Evolutionary conservation across 2,888 invertebrate genomes (phyloP).

Genomic region (Machimus atricapillus): DNA sequence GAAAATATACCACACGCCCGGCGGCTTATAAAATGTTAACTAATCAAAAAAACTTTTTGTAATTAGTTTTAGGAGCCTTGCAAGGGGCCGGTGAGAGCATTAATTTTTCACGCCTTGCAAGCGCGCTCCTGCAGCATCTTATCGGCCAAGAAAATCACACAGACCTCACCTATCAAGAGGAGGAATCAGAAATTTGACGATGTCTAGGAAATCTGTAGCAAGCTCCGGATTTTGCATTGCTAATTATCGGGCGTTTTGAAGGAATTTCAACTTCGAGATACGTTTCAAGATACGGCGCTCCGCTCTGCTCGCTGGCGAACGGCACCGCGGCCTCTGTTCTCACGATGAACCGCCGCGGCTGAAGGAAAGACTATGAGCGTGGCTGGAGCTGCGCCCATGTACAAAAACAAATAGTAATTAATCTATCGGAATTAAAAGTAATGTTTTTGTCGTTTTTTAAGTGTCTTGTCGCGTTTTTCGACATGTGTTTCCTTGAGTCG

Average conservation of each 20-base stretch:
- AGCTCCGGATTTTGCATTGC: conserved; percentile 2
- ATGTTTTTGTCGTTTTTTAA: conserved; percentile 16
- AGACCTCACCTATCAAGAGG: background rate
- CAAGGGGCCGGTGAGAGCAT: background rate
- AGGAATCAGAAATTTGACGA: background rate
- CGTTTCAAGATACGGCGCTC: background rate
- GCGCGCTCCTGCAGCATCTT: background rate
- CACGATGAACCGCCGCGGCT: background rate
- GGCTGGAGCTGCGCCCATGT: conserved; percentile 4
- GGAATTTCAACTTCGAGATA: conserved; percentile 7
- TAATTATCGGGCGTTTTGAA: conserved; percentile 17
- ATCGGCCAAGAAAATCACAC: background rate
- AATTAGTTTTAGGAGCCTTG: conserved; percentile 8
- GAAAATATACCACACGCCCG: background rate
- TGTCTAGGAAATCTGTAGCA: background rate
- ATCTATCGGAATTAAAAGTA: conserved; percentile 36
- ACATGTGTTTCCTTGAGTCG: conserved; percentile 9
- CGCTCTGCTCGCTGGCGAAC: background rate
- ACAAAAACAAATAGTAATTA: conserved; percentile 42
- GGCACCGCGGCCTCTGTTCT: background rate
- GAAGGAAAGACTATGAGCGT: background rate
- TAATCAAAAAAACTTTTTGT: background rate
- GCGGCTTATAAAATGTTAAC: background rate
- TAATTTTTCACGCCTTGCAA: conserved; percentile 33
- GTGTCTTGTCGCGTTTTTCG: conserved; percentile 35